Evolutionary conservation across 2,888 invertebrate genomes (phyloP), one percentile per base, ranked within the genome.

Genomic region (Dexiosoma caninum): DNA sequence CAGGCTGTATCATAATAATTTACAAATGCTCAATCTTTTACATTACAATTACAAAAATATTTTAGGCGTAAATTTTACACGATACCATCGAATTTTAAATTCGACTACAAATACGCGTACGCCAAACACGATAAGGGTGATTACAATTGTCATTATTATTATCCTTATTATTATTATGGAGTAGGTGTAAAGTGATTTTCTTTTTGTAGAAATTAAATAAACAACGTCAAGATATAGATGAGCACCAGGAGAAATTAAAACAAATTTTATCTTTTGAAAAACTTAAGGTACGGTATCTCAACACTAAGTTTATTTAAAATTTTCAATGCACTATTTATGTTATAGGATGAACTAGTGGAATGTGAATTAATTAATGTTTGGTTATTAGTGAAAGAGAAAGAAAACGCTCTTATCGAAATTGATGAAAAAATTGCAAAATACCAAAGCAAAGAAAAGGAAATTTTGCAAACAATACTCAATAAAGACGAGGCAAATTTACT

Each of bases 371-470:
- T 86, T 83, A 78, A 84, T 16, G 82, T 85, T 5, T 90, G 90
- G 90, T 59, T 86, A 19, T 77, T 85, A 82, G 91, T 93, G 16
- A 88, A 84, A 0, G 90, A 92, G 42, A 90, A 91, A 67, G 89
- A 91, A 86, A 80, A 88, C 78, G 55, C 92, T 83, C 8, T 83
- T 0, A 35, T 55, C n/a, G 81, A 81, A 66, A 62, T 82, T n/a
- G 55, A 78, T 84, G 12, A 89, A 89, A 35, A 85, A 85, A n/a
- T 86, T 87, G 32, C 88, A 91, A 85, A 85, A 89, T 78, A 87
- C 23, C 23, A 77, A 27, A 35, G 84, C 70, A 72, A 89, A 83
- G 87, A 87, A 82, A 88, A 88, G 9, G 90, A 87, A 78, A 89
- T 90, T 69, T 89, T 88, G 81, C 85, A 88, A 10, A 88, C 88